phyloP scores from a whole-genome alignment of 1,140 invertebrate genomes.

The Pseudomyrmex flavicornis region DNA sequence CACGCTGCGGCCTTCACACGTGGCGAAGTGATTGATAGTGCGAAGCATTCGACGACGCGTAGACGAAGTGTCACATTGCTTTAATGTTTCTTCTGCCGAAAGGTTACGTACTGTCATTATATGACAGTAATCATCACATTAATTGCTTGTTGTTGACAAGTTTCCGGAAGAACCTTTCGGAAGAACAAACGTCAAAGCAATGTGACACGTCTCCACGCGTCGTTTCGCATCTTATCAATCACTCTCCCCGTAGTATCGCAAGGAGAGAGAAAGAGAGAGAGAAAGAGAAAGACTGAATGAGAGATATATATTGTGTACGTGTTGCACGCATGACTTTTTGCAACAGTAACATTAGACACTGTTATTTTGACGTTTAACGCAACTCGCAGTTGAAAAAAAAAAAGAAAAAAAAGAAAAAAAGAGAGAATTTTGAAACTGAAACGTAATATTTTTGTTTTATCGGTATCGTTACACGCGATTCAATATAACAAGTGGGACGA shows the following conservation, averaged over 20 bases:
- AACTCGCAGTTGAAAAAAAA: slow-evolving; percentile 44
- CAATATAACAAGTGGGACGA: slow-evolving; percentile 38
- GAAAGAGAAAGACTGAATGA: slow-evolving; percentile 3
- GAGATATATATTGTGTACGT: background rate
- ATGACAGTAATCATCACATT: too few relatives aligned
- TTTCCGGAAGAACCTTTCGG: too few relatives aligned
- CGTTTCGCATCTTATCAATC: slow-evolving; percentile 17
- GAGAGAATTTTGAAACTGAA: slow-evolving; percentile 16
- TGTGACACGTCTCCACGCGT: too few relatives aligned
- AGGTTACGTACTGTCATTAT: too few relatives aligned
- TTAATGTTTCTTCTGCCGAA: too few relatives aligned
- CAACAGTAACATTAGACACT: slow-evolving; percentile 18
- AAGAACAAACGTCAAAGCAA: too few relatives aligned
- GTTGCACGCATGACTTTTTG: background rate
- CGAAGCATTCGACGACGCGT: too few relatives aligned
- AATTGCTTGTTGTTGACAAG: too few relatives aligned
- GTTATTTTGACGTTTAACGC: slow-evolving; percentile 45
- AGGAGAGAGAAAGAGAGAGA: slow-evolving; percentile 31
- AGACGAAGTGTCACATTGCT: too few relatives aligned
- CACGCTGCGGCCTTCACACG: too few relatives aligned
- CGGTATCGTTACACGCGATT: slow-evolving; percentile 33
- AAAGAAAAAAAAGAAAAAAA: slow-evolving; percentile 18
- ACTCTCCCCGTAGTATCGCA: background rate
- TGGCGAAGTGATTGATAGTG: too few relatives aligned
- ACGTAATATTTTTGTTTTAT: slow-evolving; percentile 47